Evolutionary conservation across 64 coral and sea anemone genomes (phyloP), one percentile per base, ranked within the genome.

Genomic region (Stylophora pistillata): DNA sequence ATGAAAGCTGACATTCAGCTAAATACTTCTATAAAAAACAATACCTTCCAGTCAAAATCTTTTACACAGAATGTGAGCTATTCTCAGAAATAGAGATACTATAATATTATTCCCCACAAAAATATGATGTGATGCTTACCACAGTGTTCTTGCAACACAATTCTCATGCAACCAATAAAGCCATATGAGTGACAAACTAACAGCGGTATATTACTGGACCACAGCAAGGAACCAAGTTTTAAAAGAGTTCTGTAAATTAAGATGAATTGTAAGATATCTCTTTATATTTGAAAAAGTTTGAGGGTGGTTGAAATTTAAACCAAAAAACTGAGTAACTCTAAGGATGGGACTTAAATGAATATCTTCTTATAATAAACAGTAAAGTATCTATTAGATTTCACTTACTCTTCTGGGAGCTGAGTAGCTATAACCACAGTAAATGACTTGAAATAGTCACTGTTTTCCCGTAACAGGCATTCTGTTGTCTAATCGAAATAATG

Each of bases 341-440:
- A 47, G 37, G 37, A 47, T 47, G 37, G 37, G 37, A 47, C 7
- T 3, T 7, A 47, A 47, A 47, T 47, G 7, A 47, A 7, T 47
- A 16, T 64, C 17, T n/a, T 64, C 61, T 21, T 64, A 1, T 13
- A 60, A 15, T 4, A 60, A 60, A 15, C 18, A 60, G 13, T 60
- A 18, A 23, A 13, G 15, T 5, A 5, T 23, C 16, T 63, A 0
- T 64, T 20, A 25, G 16, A 29, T 17, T 9, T 56, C 78, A 58
- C 82, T 89, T 90, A 99, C 97, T 88, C 87, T 88, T 95, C 90
- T 30, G 90, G 78, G 58, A 99, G 82, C 71, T 92, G 90, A 21
- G 93, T 95, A 78, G 97, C 97, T 90, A 99, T 95, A 7, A 99
- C 97, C 61, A 95, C 97, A 88, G 90, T 65, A 47, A 92, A 99